These are phyloP conservation scores for Atherinosoma microstoma DNA, from an alignment of 2,797 vertebrate species.

Conservation along the genomic window DNA sequence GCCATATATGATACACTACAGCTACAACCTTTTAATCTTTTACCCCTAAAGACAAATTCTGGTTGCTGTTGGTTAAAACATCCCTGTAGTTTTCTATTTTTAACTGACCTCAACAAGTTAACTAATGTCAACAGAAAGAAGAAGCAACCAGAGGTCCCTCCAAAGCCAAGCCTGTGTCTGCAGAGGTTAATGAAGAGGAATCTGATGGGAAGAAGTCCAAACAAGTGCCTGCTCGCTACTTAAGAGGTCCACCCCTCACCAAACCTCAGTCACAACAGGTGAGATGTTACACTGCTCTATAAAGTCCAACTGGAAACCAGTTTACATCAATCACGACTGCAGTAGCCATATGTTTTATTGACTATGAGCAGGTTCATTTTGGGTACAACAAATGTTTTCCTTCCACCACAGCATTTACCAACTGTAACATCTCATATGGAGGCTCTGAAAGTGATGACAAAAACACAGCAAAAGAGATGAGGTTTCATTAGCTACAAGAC, in stretches of 20 bases:
- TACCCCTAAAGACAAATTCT: too few species aligned
- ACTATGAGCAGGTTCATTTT: too few species aligned
- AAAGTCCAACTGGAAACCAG: background rate
- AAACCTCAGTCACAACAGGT: conserved; percentile 42
- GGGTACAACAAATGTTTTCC: too few species aligned
- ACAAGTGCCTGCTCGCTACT: conserved; percentile 28
- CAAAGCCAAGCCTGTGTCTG: conserved; percentile 10
- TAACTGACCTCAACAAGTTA: background rate
- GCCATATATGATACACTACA: too few species aligned
- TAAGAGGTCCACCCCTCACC: conserved; percentile 24
- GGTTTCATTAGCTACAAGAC: too few species aligned
- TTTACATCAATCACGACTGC: background rate
- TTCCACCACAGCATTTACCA: too few species aligned
- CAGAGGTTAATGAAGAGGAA: conserved; percentile 1
- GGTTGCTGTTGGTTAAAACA: too few species aligned
- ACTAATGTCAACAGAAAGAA: conserved; percentile 50
- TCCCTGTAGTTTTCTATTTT: too few species aligned
- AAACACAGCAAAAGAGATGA: too few species aligned
- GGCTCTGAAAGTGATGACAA: too few species aligned
- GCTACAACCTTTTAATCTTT: too few species aligned
- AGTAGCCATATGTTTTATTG: background rate
- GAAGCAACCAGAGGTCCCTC: conserved; percentile 20
- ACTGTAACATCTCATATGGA: too few species aligned
- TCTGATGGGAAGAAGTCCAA: conserved; percentile 30
- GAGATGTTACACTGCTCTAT: background rate